Conservation (phyloP, 2,888 invertebrate species). For the Drosophila kuntzei region DNA sequence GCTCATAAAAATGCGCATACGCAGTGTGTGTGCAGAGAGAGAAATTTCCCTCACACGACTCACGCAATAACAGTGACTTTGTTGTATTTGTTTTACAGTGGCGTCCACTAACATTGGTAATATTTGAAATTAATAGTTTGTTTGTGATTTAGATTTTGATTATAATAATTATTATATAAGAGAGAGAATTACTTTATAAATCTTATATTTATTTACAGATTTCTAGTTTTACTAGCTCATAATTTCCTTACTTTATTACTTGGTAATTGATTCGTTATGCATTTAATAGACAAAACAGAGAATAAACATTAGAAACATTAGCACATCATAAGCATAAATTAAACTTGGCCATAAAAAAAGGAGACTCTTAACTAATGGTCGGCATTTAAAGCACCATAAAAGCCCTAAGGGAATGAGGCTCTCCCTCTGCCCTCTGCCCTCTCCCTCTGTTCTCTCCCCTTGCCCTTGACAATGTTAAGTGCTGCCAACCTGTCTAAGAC, state of each 20-base stretch:
- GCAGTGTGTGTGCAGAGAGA: constrained; percentile 26
- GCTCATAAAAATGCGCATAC: constrained; percentile 28
- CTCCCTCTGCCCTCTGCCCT: constrained; percentile 1
- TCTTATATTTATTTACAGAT: not conserved
- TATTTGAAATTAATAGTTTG: not conserved
- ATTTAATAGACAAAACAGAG: constrained; percentile 14
- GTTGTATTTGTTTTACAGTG: constrained; percentile 27
- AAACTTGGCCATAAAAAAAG: constrained; percentile 44
- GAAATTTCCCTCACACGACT: constrained; percentile 37
- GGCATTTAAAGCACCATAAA: constrained; percentile 70
- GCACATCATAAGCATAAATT: constrained; percentile 77
- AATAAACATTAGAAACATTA: constrained; percentile 56
- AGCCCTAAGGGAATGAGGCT: constrained; percentile 49
- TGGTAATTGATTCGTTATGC: constrained; percentile 13
- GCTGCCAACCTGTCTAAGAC: constrained; percentile 64
- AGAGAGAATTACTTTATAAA: too few relatives aligned
- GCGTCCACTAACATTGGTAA: not conserved
- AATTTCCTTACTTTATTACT: not conserved
- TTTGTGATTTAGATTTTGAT: too few relatives aligned
- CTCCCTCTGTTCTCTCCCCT: not conserved
- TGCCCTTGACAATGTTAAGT: constrained; percentile 5
- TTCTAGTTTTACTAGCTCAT: not conserved
- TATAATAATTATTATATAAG: too few relatives aligned
- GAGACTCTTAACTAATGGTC: constrained; percentile 59
- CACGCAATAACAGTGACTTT: constrained; percentile 3